These are phyloP conservation scores for Idaea dimidiata DNA, from an alignment of 2,888 invertebrate genomes.

Conservation along the genomic window DNA sequence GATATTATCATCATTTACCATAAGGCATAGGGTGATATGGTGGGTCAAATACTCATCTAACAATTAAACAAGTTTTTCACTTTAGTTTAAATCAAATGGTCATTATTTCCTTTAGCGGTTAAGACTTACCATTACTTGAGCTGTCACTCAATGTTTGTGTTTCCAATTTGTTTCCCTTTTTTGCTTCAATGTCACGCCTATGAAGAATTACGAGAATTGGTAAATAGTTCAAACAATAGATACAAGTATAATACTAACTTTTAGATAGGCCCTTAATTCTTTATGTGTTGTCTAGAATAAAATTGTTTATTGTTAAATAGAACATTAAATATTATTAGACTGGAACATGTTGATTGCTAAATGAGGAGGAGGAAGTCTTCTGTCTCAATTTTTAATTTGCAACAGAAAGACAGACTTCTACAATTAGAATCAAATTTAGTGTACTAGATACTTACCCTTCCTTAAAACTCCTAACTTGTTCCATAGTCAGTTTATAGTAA, in stretches of 20 bases:
- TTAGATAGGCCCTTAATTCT: no score
- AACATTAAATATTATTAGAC: no score
- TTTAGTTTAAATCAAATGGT: no score
- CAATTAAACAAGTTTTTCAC: no score
- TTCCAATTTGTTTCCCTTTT: conserved; percentile 52
- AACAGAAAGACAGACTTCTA: no score
- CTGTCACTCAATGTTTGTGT: conserved; percentile 42
- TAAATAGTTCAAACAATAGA: conserved; percentile 4
- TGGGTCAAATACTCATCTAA: no score
- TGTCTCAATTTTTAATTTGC: no score
- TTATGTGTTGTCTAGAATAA: no score
- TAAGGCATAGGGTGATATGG: no score
- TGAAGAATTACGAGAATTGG: conserved; percentile 21
- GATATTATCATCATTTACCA: conserved; percentile 35
- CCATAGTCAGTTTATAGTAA: conserved; percentile 57
- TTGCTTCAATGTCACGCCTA: conserved; percentile 54
- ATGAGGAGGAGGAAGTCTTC: no score
- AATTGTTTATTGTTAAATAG: no score
- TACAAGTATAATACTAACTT: neutral
- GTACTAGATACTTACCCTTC: conserved; percentile 49
- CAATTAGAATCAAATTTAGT: neutral
- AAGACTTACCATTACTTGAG: conserved; percentile 31
- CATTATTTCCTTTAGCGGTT: neutral
- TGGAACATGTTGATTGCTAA: no score
- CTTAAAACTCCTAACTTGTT: conserved; percentile 62